Percentiles rank a stretch among this genome's conserved stretches.
phyloP scores from a whole-genome alignment of 2,888 invertebrate species.

The Abrostola tripartita region DNA sequence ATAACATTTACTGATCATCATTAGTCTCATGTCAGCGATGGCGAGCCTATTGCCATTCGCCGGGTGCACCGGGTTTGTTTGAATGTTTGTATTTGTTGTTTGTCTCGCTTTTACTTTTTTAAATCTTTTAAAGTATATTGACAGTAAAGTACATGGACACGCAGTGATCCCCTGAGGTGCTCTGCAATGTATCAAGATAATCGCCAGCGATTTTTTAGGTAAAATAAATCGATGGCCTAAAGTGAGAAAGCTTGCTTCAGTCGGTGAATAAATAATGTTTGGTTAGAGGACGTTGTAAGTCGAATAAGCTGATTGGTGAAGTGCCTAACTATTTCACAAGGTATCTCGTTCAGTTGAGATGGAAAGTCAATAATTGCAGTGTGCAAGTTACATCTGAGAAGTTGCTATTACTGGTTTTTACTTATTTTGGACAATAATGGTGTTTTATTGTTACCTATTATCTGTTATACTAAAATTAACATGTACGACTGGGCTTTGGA shows the following conservation, averaged over 20 bases:
- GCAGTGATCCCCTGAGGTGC: background rate
- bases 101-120: no score
- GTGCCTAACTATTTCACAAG: background rate
- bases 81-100: no score
- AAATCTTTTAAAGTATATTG: background rate
- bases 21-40: no score
- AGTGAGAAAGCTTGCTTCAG: slow-evolving; percentile 5
- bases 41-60: no score
- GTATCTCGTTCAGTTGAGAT: background rate
- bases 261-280: slow-evolving; percentile 3
- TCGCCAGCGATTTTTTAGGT: slow-evolving; percentile 1
- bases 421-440: no score
- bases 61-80: no score
- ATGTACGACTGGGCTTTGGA: no score
- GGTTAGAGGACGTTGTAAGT: slow-evolving; percentile 1
- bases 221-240: slow-evolving; percentile 5
- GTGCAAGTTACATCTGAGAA: background rate
- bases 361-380: background rate
- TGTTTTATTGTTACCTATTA: no score
- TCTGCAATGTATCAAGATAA: slow-evolving; percentile 2
- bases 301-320: background rate
- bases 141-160: background rate
- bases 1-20: no score
- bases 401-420: no score
- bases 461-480: no score